Conservation (phyloP, 2,888 invertebrate genomes). For the Eupithecia centaureata region DNA sequence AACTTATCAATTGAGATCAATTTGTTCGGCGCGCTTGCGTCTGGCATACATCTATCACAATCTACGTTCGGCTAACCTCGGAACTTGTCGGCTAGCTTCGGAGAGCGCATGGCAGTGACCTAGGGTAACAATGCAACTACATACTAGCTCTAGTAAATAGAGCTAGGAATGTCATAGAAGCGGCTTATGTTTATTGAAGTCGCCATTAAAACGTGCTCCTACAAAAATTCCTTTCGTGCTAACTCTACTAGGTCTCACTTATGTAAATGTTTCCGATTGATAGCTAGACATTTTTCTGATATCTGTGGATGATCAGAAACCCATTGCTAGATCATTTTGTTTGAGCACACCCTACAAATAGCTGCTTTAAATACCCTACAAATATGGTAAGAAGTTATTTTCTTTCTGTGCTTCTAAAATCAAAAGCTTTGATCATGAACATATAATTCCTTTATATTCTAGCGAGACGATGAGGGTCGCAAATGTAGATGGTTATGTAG, state of each 20-base stretch:
- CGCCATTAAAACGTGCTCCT: background rate
- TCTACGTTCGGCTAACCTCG: conserved; percentile 55
- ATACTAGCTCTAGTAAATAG: conserved; percentile 32
- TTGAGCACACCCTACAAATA: background rate
- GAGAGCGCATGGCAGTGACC: conserved; percentile 65
- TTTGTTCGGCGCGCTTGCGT: conserved; percentile 20
- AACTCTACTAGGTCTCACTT: background rate
- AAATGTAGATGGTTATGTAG: background rate
- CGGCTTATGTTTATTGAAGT: conserved; percentile 5
- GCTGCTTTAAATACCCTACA: no score
- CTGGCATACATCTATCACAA: conserved; percentile 23
- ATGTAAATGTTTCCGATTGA: background rate
- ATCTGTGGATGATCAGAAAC: background rate
- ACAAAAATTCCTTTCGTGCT: background rate
- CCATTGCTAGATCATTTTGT: background rate
- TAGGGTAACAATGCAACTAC: conserved; percentile 45
- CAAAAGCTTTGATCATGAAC: background rate
- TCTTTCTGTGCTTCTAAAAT: no score
- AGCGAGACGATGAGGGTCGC: background rate
- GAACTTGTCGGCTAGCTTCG: conserved; percentile 55
- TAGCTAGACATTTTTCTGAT: background rate
- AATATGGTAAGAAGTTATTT: no score
- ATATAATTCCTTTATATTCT: background rate
- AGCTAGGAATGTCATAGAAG: conserved; percentile 27
- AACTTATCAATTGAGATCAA: conserved; percentile 33